Conservation (phyloP, 2,113 vertebrate genomes). For the Globicephala melas region DNA sequence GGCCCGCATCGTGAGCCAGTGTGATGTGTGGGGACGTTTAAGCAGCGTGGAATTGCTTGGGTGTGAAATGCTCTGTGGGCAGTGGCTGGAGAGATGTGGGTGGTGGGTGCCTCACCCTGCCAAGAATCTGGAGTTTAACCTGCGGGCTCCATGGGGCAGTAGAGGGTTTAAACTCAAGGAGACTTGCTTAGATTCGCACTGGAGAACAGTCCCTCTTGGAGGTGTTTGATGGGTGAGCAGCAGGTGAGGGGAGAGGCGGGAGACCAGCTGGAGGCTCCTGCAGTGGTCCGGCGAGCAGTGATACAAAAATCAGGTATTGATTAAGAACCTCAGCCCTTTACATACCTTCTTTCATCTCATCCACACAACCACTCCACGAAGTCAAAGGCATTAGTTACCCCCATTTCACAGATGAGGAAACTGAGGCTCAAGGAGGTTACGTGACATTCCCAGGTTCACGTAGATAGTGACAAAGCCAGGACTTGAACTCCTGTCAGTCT, state of each 20-base stretch:
- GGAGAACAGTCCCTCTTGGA: neutral
- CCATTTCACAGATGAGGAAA: neutral
- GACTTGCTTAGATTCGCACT: neutral
- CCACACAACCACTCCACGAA: neutral
- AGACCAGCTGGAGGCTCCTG: neutral
- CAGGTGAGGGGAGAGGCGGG: neutral
- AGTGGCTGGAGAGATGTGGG: neutral
- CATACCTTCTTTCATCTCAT: neutral
- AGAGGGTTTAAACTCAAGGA: neutral
- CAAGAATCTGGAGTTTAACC: neutral
- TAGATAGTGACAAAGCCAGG: neutral
- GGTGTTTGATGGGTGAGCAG: neutral
- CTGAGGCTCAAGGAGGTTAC: neutral
- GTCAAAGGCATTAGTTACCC: neutral
- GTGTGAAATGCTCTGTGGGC: rapidly evolving
- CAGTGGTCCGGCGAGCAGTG: neutral
- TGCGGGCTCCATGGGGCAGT: neutral
- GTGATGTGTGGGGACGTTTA: rapidly evolving
- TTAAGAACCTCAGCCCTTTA: neutral
- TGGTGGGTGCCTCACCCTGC: neutral
- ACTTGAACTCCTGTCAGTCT: neutral
- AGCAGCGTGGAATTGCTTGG: neutral
- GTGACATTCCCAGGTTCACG: neutral
- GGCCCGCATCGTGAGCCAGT: neutral
- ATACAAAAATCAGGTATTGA: neutral